Conservation (phyloP, 2,797 vertebrate species). For the Okamejei kenojei region DNA sequence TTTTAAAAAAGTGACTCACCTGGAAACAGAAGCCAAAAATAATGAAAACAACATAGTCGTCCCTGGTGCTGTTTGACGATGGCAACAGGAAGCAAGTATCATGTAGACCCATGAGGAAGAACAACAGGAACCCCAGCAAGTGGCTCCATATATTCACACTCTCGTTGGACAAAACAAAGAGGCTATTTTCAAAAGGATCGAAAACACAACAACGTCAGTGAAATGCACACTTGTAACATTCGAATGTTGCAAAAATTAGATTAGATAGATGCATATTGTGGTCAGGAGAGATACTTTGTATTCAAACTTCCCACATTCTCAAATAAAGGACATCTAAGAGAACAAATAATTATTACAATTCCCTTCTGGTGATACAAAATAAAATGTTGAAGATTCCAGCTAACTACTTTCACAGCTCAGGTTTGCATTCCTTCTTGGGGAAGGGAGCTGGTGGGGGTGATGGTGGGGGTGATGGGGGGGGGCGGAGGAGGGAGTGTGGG, state of each 20-base stretch:
- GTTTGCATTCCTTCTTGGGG: too few relatives aligned
- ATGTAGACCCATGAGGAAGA: constrained; percentile 37
- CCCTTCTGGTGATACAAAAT: neutral
- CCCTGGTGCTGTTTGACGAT: constrained; percentile 19
- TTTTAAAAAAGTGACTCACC: neutral
- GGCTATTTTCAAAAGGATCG: constrained; percentile 24
- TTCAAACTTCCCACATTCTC: neutral
- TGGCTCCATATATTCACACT: constrained; percentile 40
- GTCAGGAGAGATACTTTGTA: neutral
- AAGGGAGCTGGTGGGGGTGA: too few relatives aligned
- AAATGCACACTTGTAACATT: constrained; percentile 1
- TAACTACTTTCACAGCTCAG: too few relatives aligned
- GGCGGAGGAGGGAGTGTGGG: too few relatives aligned
- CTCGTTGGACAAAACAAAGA: constrained; percentile 39
- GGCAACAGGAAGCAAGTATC: constrained; percentile 36
- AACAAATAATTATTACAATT: neutral
- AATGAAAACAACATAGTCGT: constrained; percentile 36
- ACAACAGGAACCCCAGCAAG: constrained; percentile 38
- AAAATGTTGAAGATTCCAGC: neutral
- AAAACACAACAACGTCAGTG: neutral
- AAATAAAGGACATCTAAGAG: neutral
- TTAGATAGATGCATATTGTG: neutral
- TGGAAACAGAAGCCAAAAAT: constrained; percentile 39
- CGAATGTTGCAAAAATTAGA: neutral
- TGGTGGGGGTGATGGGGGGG: too few relatives aligned